phyloP scores from a whole-genome alignment of 2,113 vertebrate species.

The Dasyurus viverrinus region DNA sequence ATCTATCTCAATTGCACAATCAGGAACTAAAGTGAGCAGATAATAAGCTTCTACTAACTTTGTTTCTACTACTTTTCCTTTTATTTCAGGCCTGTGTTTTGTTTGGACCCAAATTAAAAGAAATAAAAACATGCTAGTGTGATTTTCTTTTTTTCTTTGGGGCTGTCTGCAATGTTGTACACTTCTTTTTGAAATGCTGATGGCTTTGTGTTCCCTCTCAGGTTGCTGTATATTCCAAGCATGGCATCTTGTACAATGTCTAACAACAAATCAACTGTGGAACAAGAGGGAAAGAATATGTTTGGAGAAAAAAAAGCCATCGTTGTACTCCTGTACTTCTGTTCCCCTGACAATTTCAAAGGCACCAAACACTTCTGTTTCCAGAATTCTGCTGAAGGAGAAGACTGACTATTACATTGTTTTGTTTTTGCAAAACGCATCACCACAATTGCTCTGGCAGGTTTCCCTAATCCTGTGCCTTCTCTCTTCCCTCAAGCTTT shows the following conservation, averaged over 20 bases:
- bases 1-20: rapidly evolving
- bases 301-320: neutral
- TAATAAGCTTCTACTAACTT: neutral
- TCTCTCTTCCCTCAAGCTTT: slow-evolving; percentile 79
- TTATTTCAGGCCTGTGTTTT: rapidly evolving
- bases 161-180: rapidly evolving
- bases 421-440: slow-evolving; percentile 22
- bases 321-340: rapidly evolving
- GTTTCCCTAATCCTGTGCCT: slow-evolving; percentile 65
- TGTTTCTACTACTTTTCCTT: neutral
- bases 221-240: rapidly evolving
- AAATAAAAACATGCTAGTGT: rapidly evolving
- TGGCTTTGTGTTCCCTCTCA: neutral
- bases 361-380: neutral
- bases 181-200: neutral
- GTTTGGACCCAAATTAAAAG: neutral
- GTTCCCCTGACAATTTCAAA: neutral
- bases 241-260: neutral
- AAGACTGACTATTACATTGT: slow-evolving; percentile 28
- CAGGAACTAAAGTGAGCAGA: rapidly evolving
- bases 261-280: neutral
- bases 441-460: slow-evolving; percentile 69
- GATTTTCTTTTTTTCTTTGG: neutral
- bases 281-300: neutral
- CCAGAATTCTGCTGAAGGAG: slow-evolving; percentile 28